Percentiles rank a stretch among this genome's conserved stretches.
These are phyloP conservation scores for Oophaga pumilio DNA, from an alignment of 2,113 vertebrate species.

Conservation along the genomic window DNA sequence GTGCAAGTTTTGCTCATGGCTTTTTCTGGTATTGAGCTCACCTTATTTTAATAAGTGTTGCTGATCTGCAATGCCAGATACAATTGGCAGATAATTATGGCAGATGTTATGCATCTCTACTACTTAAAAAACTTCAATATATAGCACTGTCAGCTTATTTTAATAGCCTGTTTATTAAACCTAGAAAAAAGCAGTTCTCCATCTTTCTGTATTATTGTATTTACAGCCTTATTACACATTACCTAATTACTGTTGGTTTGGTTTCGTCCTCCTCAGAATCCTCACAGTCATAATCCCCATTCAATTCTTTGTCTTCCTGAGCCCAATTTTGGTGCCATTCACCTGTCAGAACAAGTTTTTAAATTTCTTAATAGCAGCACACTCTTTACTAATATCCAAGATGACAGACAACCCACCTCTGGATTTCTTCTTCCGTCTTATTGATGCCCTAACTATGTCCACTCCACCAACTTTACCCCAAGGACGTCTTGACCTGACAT, in stretches of 20 bases:
- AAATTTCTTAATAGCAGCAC: not conserved
- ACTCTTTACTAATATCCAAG: not conserved
- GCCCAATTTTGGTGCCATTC: slow-evolving; percentile 39
- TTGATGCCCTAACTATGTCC: slow-evolving; percentile 85
- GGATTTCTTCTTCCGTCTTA: slow-evolving; percentile 79
- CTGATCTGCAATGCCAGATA: no score
- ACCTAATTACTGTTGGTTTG: slow-evolving; percentile 12
- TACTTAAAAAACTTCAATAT: not conserved
- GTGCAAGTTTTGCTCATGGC: no score
- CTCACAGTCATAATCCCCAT: slow-evolving; percentile 35
- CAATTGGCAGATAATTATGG: no score
- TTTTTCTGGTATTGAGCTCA: no score
- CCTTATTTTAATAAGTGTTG: no score
- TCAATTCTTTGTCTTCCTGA: slow-evolving; percentile 23
- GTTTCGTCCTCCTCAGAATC: slow-evolving; percentile 12
- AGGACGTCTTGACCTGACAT: slow-evolving; percentile 80
- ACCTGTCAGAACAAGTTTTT: slow-evolving; percentile 9
- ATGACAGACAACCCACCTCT: slow-evolving; percentile 71
- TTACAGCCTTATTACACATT: not conserved
- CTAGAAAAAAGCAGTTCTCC: no score
- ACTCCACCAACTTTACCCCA: slow-evolving; percentile 68
- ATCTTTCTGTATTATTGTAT: not conserved
- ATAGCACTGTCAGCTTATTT: not conserved
- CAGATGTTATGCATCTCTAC: not conserved
- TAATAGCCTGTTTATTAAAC: not conserved